These are phyloP conservation scores for Oryctes rhinoceros DNA, from an alignment of 1,140 invertebrate genomes.

Conservation along the genomic window DNA sequence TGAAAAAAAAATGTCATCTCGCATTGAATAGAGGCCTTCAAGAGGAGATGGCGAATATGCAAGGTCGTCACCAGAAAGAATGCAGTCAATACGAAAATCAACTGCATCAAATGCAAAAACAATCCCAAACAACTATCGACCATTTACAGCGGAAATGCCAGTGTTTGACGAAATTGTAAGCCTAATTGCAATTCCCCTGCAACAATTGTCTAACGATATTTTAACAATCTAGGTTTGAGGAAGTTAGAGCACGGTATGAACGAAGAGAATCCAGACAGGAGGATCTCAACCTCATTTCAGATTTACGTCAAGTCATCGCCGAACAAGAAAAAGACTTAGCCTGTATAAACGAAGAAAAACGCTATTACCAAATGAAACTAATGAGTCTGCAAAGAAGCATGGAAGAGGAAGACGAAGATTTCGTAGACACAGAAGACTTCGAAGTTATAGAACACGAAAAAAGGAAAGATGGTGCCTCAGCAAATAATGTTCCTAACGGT, in stretches of 20 bases:
- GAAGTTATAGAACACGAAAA: not conserved
- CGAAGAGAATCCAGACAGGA: conserved; percentile 64
- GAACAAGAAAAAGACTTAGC: conserved; percentile 67
- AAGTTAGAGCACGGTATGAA: conserved; percentile 65
- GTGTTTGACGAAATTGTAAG: conserved; percentile 66
- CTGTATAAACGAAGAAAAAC: conserved; percentile 65
- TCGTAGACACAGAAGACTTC: conserved; percentile 50
- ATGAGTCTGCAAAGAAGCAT: conserved; percentile 54
- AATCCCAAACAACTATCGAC: conserved; percentile 63
- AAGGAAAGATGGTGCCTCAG: conserved; percentile 15
- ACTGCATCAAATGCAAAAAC: conserved; percentile 53
- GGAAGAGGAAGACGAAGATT: conserved; percentile 55
- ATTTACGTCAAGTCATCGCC: conserved; percentile 64
- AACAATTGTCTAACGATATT: not conserved
- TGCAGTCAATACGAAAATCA: conserved; percentile 51
- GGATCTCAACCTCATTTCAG: conserved; percentile 65
- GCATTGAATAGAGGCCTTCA: conserved; percentile 55
- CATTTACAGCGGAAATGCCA: conserved; percentile 64
- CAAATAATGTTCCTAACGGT: conserved; percentile 18
- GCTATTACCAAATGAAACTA: conserved; percentile 59
- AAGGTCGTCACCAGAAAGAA: conserved; percentile 55
- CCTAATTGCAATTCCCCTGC: conserved; percentile 44
- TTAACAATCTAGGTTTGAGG: conserved; percentile 62
- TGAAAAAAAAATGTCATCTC: conserved; percentile 40
- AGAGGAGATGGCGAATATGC: conserved; percentile 54